Percentiles rank a stretch among this genome's conserved stretches.
phyloP scores from a whole-genome alignment of 2,113 vertebrate genomes.

The Sclerurus mexicanus region DNA sequence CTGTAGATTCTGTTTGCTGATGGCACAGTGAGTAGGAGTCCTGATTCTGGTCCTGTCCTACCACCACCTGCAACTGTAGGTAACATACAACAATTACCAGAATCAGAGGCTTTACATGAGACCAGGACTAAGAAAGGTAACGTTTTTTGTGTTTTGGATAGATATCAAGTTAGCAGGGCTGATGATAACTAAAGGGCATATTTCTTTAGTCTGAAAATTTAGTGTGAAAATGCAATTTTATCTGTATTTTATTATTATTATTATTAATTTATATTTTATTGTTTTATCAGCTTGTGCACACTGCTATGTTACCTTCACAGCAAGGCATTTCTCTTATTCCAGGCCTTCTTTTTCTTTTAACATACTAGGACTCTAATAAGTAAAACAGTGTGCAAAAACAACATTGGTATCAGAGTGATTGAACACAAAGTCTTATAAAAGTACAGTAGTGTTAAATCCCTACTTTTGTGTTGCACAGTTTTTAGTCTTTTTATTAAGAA shows the following conservation, averaged over 20 bases:
- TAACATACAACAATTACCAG: neutral
- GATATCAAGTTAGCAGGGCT: neutral
- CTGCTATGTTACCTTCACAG: neutral
- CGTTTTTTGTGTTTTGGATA: neutral
- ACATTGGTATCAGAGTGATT: neutral
- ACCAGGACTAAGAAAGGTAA: constrained; percentile 72
- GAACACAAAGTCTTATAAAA: neutral
- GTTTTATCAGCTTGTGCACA: neutral
- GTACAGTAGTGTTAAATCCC: neutral
- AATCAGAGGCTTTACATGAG: constrained; percentile 23
- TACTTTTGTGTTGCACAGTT: neutral
- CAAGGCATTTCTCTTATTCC: neutral
- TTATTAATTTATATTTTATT: too few species aligned
- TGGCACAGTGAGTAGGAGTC: constrained; percentile 83
- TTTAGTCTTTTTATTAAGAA: neutral
- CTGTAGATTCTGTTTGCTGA: constrained; percentile 89
- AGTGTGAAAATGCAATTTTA: neutral
- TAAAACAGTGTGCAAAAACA: neutral
- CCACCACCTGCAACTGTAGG: neutral
- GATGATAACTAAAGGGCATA: neutral
- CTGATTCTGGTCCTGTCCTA: constrained; percentile 79
- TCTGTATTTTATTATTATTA: neutral
- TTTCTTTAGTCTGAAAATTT: neutral
- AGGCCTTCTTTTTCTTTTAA: neutral
- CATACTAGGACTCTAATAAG: neutral